Base-by-base conservation (phyloP, 2,797 vertebrate species). In the Eremophila alpestris region DNA sequence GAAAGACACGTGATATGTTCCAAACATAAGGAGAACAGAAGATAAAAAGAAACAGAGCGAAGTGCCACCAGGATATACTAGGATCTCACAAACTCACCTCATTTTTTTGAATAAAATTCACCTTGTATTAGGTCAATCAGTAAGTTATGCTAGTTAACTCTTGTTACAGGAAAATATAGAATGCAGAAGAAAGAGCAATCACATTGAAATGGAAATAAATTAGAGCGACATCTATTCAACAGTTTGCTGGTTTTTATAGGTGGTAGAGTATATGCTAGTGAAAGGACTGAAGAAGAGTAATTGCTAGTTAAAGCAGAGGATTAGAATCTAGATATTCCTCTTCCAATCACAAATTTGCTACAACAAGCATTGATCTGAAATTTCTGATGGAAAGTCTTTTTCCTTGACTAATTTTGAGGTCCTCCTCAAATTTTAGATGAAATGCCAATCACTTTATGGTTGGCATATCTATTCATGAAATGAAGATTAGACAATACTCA, bases 401-500 rank as follows among this genome's bases (percentile, higher is more conserved):
- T 70, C 23, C 55, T 49, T 69, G 16, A 75, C 21, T 43, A 79
- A 49, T 79, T 75, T 63, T 69, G 70, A 94, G 23, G 62, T 88
- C 79, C 75, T 79, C 30, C 71, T 80, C 48, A 52, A 58, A 78
- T 63, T 48, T 77, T 27, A 71, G 73, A 46, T 77, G 51, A 83
- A 77, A 51, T 13, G 13, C 30, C 43, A 62, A 38, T n/a, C 1
- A 3, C 21, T 81, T 80, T 67, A 16, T 45, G 32, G 30, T 83
- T 73, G 45, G 45, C 60, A 73, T 79, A 73, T 46, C 74, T 85
- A 76, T 48, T 76, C 36, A 67, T n/a, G 48, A 83, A 93, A 90
- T 10, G 41, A 94, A 94, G 89, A 55, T 30, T 93, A 82, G 89
- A 86, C 10, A 24, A 90, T 32, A 73, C 85, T 87, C 83, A 97